phyloP scores from a whole-genome alignment of 2,888 invertebrate genomes.

The Elmis aenea region DNA sequence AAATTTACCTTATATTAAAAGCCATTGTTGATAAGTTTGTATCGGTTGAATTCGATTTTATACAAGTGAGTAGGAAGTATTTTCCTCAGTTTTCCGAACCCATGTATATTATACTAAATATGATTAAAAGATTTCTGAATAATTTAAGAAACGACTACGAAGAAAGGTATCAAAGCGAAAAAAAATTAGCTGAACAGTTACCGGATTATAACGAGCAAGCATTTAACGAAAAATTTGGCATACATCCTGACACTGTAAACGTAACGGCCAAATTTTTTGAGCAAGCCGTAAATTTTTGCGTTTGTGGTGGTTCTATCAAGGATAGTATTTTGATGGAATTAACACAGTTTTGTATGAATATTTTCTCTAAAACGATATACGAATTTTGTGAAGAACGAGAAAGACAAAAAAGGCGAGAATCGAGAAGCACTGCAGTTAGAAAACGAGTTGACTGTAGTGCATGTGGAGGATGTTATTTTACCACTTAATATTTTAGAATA shows the following conservation, averaged over 20 bases:
- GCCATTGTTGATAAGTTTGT: constrained; percentile 9
- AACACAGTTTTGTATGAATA: constrained; percentile 20
- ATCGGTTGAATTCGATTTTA: constrained; percentile 4
- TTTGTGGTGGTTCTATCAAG: constrained; percentile 3
- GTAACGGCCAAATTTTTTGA: constrained; percentile 13
- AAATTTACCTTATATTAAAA: constrained; percentile 11
- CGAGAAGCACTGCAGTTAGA: too few species aligned
- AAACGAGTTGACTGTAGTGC: too few species aligned
- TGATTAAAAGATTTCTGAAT: constrained; percentile 12
- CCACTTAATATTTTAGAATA: too few species aligned
- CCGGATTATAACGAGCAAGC: constrained; percentile 10
- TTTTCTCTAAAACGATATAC: constrained; percentile 13
- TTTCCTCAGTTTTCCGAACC: constrained; percentile 9
- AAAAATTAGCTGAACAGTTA: constrained; percentile 4
- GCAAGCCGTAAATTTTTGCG: constrained; percentile 7
- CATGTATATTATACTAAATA: constrained; percentile 6
- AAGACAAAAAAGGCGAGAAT: constrained; percentile 4
- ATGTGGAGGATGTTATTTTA: too few species aligned
- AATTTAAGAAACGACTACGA: constrained; percentile 10
- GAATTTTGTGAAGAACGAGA: constrained; percentile 9
- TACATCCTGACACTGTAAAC: constrained; percentile 4
- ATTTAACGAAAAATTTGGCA: constrained; percentile 9
- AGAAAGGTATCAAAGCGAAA: constrained; percentile 11
- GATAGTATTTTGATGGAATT: constrained; percentile 24
- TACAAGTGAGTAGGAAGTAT: constrained; percentile 1